A percentile compares a stretch with the other conserved stretches of the same genome.
Evolutionary conservation across 2,797 vertebrate genomes (phyloP).

Genomic region (Alcedo atthis): DNA sequence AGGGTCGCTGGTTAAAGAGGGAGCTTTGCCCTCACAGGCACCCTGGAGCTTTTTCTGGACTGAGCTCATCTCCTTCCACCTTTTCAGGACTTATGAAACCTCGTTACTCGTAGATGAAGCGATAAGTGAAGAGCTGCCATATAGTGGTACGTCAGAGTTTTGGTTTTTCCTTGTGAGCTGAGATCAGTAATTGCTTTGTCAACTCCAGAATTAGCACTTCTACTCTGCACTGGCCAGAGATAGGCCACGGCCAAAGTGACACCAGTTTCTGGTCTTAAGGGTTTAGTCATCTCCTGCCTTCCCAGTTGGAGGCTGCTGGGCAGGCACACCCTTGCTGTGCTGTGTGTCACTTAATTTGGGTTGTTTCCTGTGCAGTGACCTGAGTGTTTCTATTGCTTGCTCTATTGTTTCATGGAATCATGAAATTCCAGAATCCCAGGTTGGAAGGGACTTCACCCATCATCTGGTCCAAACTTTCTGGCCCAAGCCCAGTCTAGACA

Average conservation of each 20-base stretch:
- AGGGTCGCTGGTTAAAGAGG: not conserved
- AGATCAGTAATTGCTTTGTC: not conserved
- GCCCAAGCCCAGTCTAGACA: not conserved
- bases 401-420: not conserved
- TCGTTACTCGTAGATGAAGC: conserved; percentile 93
- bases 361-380: not conserved
- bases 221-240: not conserved
- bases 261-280: not conserved
- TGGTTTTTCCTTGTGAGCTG: accelerated
- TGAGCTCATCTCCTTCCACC: not conserved
- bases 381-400: accelerated
- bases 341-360: accelerated
- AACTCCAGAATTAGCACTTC: not conserved
- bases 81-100: conserved; percentile 93
- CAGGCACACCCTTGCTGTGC: not conserved
- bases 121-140: conserved; percentile 96
- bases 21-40: not conserved
- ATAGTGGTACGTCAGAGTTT: conserved; percentile 84
- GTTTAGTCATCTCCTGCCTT: not conserved
- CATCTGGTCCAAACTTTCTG: not conserved
- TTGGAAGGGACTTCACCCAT: not conserved
- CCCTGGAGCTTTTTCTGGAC: not conserved
- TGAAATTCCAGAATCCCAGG: not conserved
- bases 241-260: not conserved
- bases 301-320: not conserved